phyloP scores from a whole-genome alignment of 2,888 invertebrate genomes.

The Brachyptera risi region DNA sequence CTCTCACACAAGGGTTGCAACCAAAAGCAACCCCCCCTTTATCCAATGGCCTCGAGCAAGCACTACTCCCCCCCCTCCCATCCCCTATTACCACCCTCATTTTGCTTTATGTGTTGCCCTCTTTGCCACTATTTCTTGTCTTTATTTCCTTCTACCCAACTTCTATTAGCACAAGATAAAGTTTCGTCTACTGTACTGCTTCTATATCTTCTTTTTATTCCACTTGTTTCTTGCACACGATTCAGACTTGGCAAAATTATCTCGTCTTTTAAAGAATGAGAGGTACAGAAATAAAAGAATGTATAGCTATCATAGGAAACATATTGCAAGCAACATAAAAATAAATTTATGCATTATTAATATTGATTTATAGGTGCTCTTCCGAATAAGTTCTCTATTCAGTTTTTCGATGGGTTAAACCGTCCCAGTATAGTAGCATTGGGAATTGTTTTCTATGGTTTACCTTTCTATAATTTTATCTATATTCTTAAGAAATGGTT shows the following conservation, averaged over 20 bases:
- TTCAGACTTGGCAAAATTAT: slow-evolving; percentile 32
- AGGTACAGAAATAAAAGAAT: slow-evolving; percentile 19
- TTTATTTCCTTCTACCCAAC: slow-evolving; percentile 22
- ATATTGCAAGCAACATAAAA: slow-evolving; percentile 1
- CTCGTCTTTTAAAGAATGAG: slow-evolving; percentile 24
- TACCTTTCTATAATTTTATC: too few species aligned
- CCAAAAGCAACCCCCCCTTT: too few species aligned
- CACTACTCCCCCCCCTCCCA: too few species aligned
- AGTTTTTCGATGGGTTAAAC: too few species aligned
- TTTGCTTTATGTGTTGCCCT: slow-evolving; percentile 18
- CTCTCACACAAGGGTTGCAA: background rate
- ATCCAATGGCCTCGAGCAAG: too few species aligned
- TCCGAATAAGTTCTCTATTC: too few species aligned
- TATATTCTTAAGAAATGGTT: too few species aligned
- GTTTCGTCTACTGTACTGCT: slow-evolving; percentile 19
- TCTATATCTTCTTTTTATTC: slow-evolving; percentile 4
- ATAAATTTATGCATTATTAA: background rate
- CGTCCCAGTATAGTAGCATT: too few species aligned
- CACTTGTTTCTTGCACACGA: slow-evolving; percentile 28
- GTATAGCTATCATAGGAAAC: background rate
- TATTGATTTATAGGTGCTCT: too few species aligned
- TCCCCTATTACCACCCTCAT: slow-evolving; percentile 1
- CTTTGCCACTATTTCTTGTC: slow-evolving; percentile 25
- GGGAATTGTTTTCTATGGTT: too few species aligned
- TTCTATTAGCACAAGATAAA: slow-evolving; percentile 31